A percentile compares a stretch with the other conserved stretches of the same genome.
Conservation (phyloP, 23 tunicate species). For the Styela plicata region DNA sequence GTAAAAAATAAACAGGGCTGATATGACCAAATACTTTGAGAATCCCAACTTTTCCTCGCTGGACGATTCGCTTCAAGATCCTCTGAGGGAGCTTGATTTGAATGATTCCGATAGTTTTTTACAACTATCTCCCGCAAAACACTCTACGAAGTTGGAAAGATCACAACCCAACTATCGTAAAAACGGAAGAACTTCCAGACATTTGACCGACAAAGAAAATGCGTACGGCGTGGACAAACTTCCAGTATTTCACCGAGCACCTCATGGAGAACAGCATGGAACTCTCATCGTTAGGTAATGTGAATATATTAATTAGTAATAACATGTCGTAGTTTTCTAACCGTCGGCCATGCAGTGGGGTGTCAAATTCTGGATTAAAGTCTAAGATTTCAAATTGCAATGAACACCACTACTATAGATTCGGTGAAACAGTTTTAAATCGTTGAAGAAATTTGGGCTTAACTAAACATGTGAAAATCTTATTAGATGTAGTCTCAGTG, state of each 20-base stretch:
- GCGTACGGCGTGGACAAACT: neutral
- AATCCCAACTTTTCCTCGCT: constrained; percentile 16
- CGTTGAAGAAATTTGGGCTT: too few relatives aligned
- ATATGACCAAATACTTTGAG: constrained; percentile 7
- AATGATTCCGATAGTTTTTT: constrained; percentile 19
- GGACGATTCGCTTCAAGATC: constrained; percentile 15
- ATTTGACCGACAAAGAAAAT: neutral
- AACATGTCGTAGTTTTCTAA: too few relatives aligned
- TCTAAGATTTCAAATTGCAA: too few relatives aligned
- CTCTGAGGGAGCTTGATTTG: constrained; percentile 14
- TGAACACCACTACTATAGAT: too few relatives aligned
- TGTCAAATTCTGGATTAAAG: too few relatives aligned
- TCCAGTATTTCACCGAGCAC: constrained; percentile 19
- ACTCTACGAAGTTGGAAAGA: neutral
- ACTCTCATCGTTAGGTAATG: constrained; percentile 29
- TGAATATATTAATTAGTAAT: too few relatives aligned
- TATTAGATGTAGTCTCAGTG: too few relatives aligned
- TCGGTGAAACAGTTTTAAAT: too few relatives aligned
- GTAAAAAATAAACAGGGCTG: too few relatives aligned
- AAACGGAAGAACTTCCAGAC: neutral
- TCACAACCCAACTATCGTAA: neutral
- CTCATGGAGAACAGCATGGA: constrained; percentile 26
- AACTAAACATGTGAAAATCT: too few relatives aligned
- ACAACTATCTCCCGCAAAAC: neutral
- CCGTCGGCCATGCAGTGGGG: too few relatives aligned